Percentiles rank a stretch among this genome's conserved stretches.
These are phyloP conservation scores for Brenthis hecate DNA, from an alignment of 2,888 invertebrate genomes.

Conservation along the genomic window DNA sequence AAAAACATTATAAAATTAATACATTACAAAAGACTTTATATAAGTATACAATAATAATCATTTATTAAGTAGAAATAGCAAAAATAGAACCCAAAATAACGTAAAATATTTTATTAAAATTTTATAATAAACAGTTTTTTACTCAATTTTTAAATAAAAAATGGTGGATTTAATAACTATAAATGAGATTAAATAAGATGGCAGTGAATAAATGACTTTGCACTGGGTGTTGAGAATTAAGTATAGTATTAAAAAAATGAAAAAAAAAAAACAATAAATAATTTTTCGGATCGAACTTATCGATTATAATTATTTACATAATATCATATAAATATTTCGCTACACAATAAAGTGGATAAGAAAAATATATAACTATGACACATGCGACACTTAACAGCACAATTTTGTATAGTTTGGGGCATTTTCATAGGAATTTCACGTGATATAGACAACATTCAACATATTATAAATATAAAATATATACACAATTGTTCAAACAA, in stretches of 20 bases:
- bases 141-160: too few relatives aligned
- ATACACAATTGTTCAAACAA: neutral
- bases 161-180: neutral
- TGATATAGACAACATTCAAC: neutral
- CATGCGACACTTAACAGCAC: too few relatives aligned
- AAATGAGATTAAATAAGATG: slow-evolving; percentile 7
- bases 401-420: slow-evolving; percentile 19
- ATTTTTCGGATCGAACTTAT: neutral
- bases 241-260: neutral
- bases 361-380: too few relatives aligned
- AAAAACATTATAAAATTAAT: too few relatives aligned
- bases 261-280: neutral
- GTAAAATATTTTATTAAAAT: too few relatives aligned
- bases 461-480: neutral
- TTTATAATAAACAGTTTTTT: too few relatives aligned
- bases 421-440: slow-evolving; percentile 3
- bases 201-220: slow-evolving; percentile 12
- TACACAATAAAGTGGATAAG: too few relatives aligned
- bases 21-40: too few relatives aligned
- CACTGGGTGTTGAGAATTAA: neutral
- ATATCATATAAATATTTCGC: neutral
- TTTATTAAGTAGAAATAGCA: too few relatives aligned
- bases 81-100: too few relatives aligned
- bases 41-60: too few relatives aligned
- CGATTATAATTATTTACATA: slow-evolving; percentile 2